These are phyloP conservation scores for Pasiphila rectangulata DNA, from an alignment of 2,888 invertebrate genomes.

Conservation along the genomic window DNA sequence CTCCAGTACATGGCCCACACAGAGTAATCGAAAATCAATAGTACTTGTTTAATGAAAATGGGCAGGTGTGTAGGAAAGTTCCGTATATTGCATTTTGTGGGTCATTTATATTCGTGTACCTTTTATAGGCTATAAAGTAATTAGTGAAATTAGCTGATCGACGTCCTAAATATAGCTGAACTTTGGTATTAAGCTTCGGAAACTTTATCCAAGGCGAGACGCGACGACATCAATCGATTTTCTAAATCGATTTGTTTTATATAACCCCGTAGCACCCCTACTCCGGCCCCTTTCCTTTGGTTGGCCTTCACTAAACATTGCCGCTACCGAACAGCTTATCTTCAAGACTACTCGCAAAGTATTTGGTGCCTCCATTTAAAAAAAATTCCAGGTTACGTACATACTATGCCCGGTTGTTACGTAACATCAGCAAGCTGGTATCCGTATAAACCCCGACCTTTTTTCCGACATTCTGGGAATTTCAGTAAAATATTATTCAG, in stretches of 20 bases:
- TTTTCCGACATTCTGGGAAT: constrained; percentile 21
- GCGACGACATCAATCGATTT: constrained; percentile 32
- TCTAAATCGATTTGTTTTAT: constrained; percentile 38
- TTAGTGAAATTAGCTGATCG: constrained; percentile 12
- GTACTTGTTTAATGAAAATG: constrained; percentile 36
- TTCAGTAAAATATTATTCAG: constrained; percentile 19
- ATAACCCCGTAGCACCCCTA: constrained; percentile 34
- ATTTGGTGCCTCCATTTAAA: constrained; percentile 45
- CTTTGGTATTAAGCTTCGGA: constrained; percentile 19
- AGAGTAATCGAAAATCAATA: constrained; percentile 52
- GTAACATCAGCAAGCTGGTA: constrained; percentile 49
- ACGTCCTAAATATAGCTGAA: not conserved
- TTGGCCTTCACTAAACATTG: constrained; percentile 52
- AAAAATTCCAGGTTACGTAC: constrained; percentile 48
- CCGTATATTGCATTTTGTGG: constrained; percentile 25
- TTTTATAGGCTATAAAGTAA: constrained; percentile 19
- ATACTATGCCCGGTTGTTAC: constrained; percentile 41
- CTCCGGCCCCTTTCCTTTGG: constrained; percentile 42
- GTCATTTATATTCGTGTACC: constrained; percentile 21
- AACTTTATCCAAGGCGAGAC: constrained; percentile 8
- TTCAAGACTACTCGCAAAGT: constrained; percentile 56
- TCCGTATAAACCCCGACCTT: constrained; percentile 21
- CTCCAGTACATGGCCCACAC: constrained; percentile 28
- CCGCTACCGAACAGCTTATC: constrained; percentile 55
- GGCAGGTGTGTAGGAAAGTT: constrained; percentile 39